A percentile compares a stretch with the other conserved stretches of the same genome.
Conservation (phyloP, 2,113 vertebrate genomes). For the Pandion haliaetus region DNA sequence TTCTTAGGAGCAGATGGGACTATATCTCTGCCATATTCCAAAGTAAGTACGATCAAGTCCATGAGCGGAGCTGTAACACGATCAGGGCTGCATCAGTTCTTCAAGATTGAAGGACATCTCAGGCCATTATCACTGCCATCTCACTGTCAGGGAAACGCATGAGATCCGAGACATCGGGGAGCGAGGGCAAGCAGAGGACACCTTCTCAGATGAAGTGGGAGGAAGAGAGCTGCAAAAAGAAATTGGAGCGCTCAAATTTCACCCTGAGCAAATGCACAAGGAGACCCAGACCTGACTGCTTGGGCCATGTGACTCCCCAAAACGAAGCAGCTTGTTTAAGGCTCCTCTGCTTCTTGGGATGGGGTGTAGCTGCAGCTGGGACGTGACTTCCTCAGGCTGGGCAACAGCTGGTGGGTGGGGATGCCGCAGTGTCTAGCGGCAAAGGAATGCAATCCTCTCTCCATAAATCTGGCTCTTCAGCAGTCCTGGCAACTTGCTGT, state of each 20-base stretch:
- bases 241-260: neutral
- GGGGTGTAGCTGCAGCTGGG: neutral
- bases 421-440: neutral
- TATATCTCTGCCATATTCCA: neutral
- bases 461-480: neutral
- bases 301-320: neutral
- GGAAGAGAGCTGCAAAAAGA: neutral
- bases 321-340: neutral
- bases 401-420: slow-evolving; percentile 43
- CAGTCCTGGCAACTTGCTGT: neutral
- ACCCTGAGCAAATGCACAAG: neutral
- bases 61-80: neutral
- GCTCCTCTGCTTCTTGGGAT: neutral
- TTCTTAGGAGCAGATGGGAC: neutral
- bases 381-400: neutral
- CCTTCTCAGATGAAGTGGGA: neutral
- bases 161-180: neutral
- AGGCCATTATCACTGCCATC: neutral
- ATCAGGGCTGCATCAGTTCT: neutral
- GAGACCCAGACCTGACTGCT: neutral
- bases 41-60: neutral
- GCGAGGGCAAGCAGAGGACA: neutral
- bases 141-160: neutral
- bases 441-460: slow-evolving; percentile 22
- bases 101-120: neutral